Evolutionary conservation across 1,140 invertebrate species (phyloP).

Genomic region (Pseudomyrmex flavicornis): DNA sequence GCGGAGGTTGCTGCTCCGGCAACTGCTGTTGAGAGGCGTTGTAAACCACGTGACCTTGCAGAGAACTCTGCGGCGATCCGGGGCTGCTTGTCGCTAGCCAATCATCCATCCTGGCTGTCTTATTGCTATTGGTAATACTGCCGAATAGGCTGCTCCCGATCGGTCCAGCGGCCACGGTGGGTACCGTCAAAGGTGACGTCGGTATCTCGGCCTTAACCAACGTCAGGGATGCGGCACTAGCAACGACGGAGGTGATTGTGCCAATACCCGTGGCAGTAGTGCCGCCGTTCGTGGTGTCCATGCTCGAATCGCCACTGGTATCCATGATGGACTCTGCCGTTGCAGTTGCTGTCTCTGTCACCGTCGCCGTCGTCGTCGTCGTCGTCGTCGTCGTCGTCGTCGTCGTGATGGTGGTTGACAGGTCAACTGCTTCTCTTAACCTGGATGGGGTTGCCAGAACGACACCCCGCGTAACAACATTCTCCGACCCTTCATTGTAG

Average conservation of each 20-base stretch:
- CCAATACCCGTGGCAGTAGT: constrained; percentile 51
- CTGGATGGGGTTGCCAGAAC: constrained; percentile 81
- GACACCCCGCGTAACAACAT: constrained; percentile 79
- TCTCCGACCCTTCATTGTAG: constrained; percentile 83
- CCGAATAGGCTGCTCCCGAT: constrained; percentile 75
- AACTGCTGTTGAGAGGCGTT: constrained; percentile 73
- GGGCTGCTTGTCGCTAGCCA: constrained; percentile 88
- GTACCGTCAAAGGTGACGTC: constrained; percentile 68
- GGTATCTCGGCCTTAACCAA: constrained; percentile 80
- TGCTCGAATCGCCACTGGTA: constrained; percentile 67
- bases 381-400: neutral
- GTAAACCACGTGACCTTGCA: constrained; percentile 84
- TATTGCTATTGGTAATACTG: constrained; percentile 78
- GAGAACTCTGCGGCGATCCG: constrained; percentile 85
- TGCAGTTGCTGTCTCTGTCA: too few species aligned
- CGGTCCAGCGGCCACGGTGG: constrained; percentile 69
- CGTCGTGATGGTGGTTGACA: constrained; percentile 40
- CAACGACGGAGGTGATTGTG: constrained; percentile 66
- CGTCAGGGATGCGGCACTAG: constrained; percentile 68
- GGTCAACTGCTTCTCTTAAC: constrained; percentile 72
- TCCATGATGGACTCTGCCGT: constrained; percentile 60
- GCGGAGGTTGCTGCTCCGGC: constrained; percentile 71
- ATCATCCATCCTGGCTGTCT: constrained; percentile 85
- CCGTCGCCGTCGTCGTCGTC: neutral
- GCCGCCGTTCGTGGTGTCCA: constrained; percentile 66